A percentile compares a stretch with the other conserved stretches of the same genome.
Evolutionary conservation across 2,113 vertebrate genomes (phyloP).

Genomic region (Cisticola juncidis): DNA sequence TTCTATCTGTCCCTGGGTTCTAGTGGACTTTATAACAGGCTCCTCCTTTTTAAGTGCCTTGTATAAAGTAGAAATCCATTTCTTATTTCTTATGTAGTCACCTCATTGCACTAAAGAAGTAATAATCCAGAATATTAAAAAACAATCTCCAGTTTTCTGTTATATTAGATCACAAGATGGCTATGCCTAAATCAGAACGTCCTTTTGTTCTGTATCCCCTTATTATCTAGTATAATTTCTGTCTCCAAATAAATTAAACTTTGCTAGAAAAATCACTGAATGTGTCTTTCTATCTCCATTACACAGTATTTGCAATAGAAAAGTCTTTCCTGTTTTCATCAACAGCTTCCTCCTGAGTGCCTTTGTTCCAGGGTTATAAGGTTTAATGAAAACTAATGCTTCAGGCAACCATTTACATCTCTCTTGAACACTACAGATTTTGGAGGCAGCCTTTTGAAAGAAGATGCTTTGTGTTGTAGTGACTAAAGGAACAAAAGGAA

Average conservation of each 20-base stretch:
- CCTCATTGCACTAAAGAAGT: background rate
- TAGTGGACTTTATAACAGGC: background rate
- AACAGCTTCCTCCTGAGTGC: background rate
- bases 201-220: background rate
- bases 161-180: background rate
- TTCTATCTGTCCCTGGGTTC: background rate
- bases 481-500: background rate
- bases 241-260: background rate
- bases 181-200: background rate
- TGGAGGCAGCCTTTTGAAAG: background rate
- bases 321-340: background rate
- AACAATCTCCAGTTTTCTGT: background rate
- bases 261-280: background rate
- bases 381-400: constrained; percentile 21
- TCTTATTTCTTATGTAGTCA: background rate
- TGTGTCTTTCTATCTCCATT: background rate
- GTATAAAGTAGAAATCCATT: background rate
- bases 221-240: background rate
- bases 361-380: background rate
- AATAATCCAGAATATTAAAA: background rate
- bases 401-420: background rate
- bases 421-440: background rate
- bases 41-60: background rate
- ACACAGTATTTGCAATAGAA: background rate
- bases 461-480: background rate